These are phyloP conservation scores for Patella ulyssiponensis DNA, from an alignment of 2,888 invertebrate genomes.

Conservation along the genomic window DNA sequence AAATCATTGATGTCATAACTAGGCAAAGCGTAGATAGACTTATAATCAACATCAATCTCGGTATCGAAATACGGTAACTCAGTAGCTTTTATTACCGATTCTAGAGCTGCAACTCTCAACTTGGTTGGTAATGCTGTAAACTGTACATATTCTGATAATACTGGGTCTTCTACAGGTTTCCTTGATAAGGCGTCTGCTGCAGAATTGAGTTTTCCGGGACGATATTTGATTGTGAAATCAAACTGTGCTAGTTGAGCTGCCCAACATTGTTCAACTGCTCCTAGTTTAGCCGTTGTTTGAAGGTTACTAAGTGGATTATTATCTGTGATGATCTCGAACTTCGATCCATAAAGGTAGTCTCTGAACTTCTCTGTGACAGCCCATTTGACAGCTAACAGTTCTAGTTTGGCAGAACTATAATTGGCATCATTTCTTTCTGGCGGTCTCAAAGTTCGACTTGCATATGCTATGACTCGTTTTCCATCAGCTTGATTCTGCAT, in stretches of 20 bases:
- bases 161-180: constrained; percentile 8
- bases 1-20: constrained; percentile 4
- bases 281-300: constrained; percentile 37
- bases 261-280: constrained; percentile 44
- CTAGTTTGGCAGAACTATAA: constrained; percentile 41
- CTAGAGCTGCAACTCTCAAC: not conserved
- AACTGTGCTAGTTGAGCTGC: constrained; percentile 40
- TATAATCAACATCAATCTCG: not conserved
- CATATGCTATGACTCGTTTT: constrained; percentile 35
- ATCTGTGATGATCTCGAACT: constrained; percentile 36
- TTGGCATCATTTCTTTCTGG: constrained; percentile 38
- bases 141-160: not conserved
- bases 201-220: constrained; percentile 31
- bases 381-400: constrained; percentile 43
- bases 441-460: constrained; percentile 31
- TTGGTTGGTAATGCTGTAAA: not conserved
- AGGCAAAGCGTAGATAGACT: not conserved
- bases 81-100: not conserved
- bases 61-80: not conserved
- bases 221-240: constrained; percentile 39
- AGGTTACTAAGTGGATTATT: constrained; percentile 33
- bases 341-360: constrained; percentile 32
- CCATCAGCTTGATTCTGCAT: constrained; percentile 27
- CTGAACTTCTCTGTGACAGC: constrained; percentile 40
- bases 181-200: constrained; percentile 31